These are phyloP conservation scores for Pseudomugil gertrudae DNA, from an alignment of 2,797 vertebrate species.

Conservation along the genomic window DNA sequence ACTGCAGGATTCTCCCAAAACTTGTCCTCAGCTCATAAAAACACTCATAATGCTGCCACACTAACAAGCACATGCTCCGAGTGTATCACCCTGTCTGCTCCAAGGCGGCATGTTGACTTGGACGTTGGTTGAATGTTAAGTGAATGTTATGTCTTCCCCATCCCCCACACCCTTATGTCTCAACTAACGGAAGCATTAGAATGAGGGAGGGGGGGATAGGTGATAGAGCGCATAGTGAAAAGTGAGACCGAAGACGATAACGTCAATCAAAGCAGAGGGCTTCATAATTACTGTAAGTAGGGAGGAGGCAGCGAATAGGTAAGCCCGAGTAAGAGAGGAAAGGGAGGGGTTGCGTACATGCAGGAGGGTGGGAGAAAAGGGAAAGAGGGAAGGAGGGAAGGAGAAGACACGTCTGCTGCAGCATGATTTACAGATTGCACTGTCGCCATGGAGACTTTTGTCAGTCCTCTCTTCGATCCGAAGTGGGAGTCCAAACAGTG, in stretches of 20 bases:
- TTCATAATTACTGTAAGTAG: conserved; percentile 29
- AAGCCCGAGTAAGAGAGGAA: conserved; percentile 33
- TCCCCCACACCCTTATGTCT: conserved; percentile 49
- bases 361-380: conserved; percentile 43
- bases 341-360: conserved; percentile 57
- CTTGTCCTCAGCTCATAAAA: conserved; percentile 55
- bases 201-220: conserved; percentile 13
- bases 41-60: conserved; percentile 51
- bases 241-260: conserved; percentile 45
- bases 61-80: conserved; percentile 70
- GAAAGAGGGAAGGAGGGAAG: conserved; percentile 69
- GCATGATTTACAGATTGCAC: conserved; percentile 83
- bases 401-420: conserved; percentile 77
- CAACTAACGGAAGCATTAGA: conserved; percentile 61
- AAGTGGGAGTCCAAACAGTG: conserved; percentile 71
- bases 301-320: conserved; percentile 43
- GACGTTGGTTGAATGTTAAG: conserved; percentile 79
- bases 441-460: conserved; percentile 86
- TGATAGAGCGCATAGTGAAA: conserved; percentile 41
- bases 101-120: conserved; percentile 77
- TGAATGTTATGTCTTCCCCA: conserved; percentile 76
- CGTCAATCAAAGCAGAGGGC: conserved; percentile 25
- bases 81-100: conserved; percentile 67
- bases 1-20: conserved; percentile 74
- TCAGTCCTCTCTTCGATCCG: conserved; percentile 78